Conservation (phyloP, 2,113 vertebrate genomes). For the Brachyhypopomus occidentalis region DNA sequence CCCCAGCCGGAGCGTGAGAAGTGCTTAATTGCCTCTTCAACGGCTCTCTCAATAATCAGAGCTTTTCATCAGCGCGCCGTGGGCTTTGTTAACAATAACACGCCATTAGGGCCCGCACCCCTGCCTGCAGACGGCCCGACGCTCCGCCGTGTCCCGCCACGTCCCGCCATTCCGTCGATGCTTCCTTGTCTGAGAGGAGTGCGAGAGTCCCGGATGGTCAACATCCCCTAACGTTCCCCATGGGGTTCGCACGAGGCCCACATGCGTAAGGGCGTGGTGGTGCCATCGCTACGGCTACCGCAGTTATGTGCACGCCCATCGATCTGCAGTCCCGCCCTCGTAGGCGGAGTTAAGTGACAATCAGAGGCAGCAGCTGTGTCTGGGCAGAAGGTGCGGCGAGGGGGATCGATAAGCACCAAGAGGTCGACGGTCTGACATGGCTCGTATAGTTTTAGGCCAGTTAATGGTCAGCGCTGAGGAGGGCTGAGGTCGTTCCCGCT, state of each 20-base stretch:
- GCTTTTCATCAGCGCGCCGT: conserved; percentile 55
- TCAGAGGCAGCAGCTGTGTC: not conserved
- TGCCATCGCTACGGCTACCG: not conserved
- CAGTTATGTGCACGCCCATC: conserved; percentile 26
- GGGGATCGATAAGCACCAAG: not conserved
- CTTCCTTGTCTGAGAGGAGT: no score
- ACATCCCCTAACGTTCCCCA: conserved; percentile 49
- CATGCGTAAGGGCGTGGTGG: conserved; percentile 15
- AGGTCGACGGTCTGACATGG: no score
- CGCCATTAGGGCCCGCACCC: not conserved
- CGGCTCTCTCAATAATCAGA: conserved; percentile 51
- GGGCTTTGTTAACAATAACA: conserved; percentile 52
- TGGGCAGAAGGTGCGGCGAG: not conserved
- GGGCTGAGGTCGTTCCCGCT: no score
- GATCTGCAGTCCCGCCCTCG: conserved; percentile 21
- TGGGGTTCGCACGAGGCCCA: conserved; percentile 39
- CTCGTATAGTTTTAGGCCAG: not conserved
- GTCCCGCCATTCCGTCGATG: conserved; percentile 6
- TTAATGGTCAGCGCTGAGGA: not conserved
- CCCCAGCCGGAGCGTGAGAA: conserved; percentile 57
- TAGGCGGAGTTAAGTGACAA: conserved; percentile 24
- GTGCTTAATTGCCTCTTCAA: conserved; percentile 71
- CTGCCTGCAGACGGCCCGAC: not conserved
- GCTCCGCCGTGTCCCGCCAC: not conserved
- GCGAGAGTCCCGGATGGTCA: conserved; percentile 34